These are phyloP conservation scores for Andrena flavipes DNA, from an alignment of 2,888 invertebrate genomes.

Conservation along the genomic window DNA sequence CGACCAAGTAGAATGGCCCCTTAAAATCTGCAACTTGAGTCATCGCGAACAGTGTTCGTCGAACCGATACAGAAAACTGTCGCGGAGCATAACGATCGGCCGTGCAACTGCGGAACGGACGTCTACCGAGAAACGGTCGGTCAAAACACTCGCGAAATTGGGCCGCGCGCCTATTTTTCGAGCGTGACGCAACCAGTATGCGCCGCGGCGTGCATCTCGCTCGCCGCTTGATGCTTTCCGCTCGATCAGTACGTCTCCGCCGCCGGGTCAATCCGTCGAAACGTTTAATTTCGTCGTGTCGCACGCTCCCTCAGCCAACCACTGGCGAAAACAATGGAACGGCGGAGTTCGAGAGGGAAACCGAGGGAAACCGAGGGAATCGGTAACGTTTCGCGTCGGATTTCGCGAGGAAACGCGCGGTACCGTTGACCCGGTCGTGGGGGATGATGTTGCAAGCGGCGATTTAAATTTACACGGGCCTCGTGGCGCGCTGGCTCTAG, in stretches of 20 bases:
- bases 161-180: conserved; percentile 72
- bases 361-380: not conserved
- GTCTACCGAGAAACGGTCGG: conserved; percentile 49
- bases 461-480: conserved; percentile 14
- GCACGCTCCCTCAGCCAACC: conserved; percentile 29
- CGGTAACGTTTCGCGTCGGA: conserved; percentile 10
- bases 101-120: conserved; percentile 16
- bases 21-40: too few species aligned
- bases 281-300: conserved; percentile 62
- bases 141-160: conserved; percentile 69
- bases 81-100: conserved; percentile 2
- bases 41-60: too few species aligned
- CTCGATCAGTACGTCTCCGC: conserved; percentile 33
- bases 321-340: conserved; percentile 34
- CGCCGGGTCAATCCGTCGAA: conserved; percentile 51
- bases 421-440: conserved; percentile 28
- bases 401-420: not conserved
- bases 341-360: conserved; percentile 8
- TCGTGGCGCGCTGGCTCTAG: not conserved
- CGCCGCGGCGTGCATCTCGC: conserved; percentile 52
- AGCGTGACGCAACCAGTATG: conserved; percentile 63
- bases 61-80: conserved; percentile 29
- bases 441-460: conserved; percentile 23
- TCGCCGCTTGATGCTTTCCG: conserved; percentile 44
- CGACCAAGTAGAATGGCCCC: too few species aligned